Percentiles rank a stretch among this genome's conserved stretches.
These are phyloP conservation scores for Arctia plantaginis DNA, from an alignment of 2,888 invertebrate species.

Conservation along the genomic window DNA sequence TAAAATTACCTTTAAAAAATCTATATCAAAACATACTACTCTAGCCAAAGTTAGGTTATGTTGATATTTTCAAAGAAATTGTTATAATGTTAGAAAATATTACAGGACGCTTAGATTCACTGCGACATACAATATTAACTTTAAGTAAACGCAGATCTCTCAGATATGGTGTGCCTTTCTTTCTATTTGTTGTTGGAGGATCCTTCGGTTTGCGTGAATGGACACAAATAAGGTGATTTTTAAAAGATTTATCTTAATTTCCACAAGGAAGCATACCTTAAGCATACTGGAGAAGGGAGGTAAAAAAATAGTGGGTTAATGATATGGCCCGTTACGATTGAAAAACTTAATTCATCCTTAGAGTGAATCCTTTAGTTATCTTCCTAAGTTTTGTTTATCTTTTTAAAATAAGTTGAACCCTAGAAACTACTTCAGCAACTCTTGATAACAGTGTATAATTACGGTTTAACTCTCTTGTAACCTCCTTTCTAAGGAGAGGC, in stretches of 20 bases:
- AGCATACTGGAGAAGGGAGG: not conserved
- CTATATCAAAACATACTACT: no score
- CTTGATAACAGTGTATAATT: not conserved
- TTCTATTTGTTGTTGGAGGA: conserved; percentile 90
- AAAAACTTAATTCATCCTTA: not conserved
- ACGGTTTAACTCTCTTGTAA: not conserved
- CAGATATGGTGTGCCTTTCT: conserved; percentile 90
- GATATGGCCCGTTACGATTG: not conserved
- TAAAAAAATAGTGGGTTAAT: not conserved
- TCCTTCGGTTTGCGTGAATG: conserved; percentile 92
- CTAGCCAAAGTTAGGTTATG: conserved; percentile 9
- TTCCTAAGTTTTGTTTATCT: not conserved
- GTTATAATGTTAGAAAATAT: conserved; percentile 46
- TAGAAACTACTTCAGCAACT: not conserved
- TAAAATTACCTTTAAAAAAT: no score
- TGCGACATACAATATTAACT: conserved; percentile 64
- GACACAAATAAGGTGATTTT: conserved; percentile 88
- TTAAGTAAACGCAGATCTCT: conserved; percentile 59
- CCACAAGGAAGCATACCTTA: not conserved
- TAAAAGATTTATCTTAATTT: not conserved
- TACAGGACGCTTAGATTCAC: conserved; percentile 43
- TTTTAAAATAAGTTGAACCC: not conserved
- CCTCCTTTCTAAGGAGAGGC: no score
- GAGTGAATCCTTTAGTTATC: not conserved
- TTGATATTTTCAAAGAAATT: conserved; percentile 6